These are phyloP conservation scores for Petromus typicus DNA, from an alignment of 2,113 vertebrate species.

Conservation along the genomic window DNA sequence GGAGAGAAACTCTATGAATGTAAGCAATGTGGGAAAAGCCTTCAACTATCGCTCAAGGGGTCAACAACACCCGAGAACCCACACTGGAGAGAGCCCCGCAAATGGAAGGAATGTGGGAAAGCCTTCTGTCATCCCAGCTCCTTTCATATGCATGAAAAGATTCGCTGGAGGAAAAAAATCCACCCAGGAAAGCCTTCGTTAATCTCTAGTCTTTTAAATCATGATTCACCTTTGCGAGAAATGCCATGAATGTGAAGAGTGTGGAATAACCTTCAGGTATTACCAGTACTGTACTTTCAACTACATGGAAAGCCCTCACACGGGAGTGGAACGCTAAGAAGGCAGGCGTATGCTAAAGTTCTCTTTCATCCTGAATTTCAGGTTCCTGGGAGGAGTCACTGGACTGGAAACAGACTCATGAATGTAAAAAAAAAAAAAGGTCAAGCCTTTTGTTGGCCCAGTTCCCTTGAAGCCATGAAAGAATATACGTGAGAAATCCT, in stretches of 20 bases:
- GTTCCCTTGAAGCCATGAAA: slow-evolving; percentile 76
- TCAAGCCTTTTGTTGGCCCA: background rate
- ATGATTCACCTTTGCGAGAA: background rate
- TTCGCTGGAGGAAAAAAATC: background rate
- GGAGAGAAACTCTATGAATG: no score
- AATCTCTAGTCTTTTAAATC: background rate
- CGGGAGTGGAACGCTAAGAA: background rate
- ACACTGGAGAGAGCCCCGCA: background rate
- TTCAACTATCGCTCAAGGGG: no score
- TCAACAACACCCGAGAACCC: background rate
- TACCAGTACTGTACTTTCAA: background rate
- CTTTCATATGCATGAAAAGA: background rate
- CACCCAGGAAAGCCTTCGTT: background rate
- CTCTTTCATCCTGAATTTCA: background rate
- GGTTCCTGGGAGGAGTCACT: background rate
- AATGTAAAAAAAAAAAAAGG: background rate
- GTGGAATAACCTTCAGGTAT: background rate
- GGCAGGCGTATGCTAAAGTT: background rate
- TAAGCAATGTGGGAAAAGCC: background rate
- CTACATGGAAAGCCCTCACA: background rate
- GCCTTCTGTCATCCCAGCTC: background rate
- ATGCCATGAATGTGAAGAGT: background rate
- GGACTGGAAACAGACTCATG: background rate
- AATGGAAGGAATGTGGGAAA: background rate
- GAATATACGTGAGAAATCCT: slow-evolving; percentile 80